A percentile compares a stretch with the other conserved stretches of the same genome.
phyloP scores from a whole-genome alignment of 2,113 vertebrate genomes.

The Amia ocellicauda region DNA sequence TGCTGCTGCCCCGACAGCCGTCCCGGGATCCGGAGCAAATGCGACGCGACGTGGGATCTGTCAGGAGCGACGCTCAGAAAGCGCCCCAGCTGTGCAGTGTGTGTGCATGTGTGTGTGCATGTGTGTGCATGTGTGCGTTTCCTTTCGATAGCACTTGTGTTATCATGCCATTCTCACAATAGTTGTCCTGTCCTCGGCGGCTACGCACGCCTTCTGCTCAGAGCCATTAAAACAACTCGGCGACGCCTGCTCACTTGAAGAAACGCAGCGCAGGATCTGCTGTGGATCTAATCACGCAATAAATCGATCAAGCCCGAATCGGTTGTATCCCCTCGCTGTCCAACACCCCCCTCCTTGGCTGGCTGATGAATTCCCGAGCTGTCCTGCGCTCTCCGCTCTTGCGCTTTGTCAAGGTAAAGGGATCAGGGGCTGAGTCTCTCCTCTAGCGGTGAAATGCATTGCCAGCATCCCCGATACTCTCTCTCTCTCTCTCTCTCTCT shows the following conservation, averaged over 20 bases:
- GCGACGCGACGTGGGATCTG: constrained; percentile 35
- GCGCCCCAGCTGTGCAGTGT: too few species aligned
- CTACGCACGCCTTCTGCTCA: constrained; percentile 52
- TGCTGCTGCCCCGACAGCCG: constrained; percentile 46
- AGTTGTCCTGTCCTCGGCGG: constrained; percentile 45
- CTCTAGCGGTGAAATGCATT: constrained; percentile 41
- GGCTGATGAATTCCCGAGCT: too few species aligned
- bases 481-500: constrained; percentile 34
- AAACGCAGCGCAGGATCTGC: too few species aligned
- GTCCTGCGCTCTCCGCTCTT: constrained; percentile 4
- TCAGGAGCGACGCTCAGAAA: too few species aligned
- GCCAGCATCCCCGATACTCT: constrained; percentile 47
- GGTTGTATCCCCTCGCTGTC: too few species aligned
- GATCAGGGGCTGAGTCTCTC: constrained; percentile 40
- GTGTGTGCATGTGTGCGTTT: constrained; percentile 46
- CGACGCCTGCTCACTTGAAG: constrained; percentile 52
- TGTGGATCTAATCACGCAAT: too few species aligned
- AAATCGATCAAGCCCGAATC: too few species aligned
- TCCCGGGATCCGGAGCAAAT: constrained; percentile 43
- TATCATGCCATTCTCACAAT: constrained; percentile 43
- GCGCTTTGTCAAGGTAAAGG: constrained; percentile 37
- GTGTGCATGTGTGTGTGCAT: too few species aligned
- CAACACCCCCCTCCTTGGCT: too few species aligned
- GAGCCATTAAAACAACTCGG: constrained; percentile 34
- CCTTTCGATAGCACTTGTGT: constrained; percentile 41